phyloP scores from a whole-genome alignment of 1,140 invertebrate species.

The Grapholita molesta region DNA sequence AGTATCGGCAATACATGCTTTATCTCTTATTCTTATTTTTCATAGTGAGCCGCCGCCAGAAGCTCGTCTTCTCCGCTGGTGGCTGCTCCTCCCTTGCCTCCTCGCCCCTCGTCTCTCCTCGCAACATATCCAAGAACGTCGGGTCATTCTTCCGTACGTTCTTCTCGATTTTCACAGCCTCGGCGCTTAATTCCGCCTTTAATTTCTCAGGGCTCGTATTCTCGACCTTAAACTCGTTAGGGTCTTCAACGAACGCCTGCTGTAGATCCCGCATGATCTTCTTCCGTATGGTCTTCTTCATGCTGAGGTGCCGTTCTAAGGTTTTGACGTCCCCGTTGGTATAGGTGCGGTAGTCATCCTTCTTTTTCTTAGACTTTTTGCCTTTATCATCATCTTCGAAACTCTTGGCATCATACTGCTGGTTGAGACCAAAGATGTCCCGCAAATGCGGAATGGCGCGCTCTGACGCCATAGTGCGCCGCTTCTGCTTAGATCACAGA shows the following conservation, averaged over 20 bases:
- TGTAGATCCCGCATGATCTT: conserved; percentile 91
- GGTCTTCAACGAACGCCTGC: conserved; percentile 86
- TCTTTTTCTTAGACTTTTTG: conserved; percentile 80
- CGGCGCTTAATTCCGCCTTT: conserved; percentile 83
- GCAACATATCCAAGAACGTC: conserved; percentile 85
- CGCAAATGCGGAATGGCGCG: conserved; percentile 83
- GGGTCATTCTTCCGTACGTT: conserved; percentile 81
- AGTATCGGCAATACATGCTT: conserved; percentile 32
- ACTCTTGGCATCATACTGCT: conserved; percentile 60
- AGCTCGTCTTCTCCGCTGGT: conserved; percentile 82
- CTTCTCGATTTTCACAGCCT: conserved; percentile 83
- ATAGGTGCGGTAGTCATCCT: conserved; percentile 81
- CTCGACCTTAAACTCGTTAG: conserved; percentile 84
- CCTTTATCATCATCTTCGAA: conserved; percentile 78
- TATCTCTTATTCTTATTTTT: conserved; percentile 85
- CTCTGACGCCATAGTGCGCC: conserved; percentile 78
- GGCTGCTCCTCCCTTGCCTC: conserved; percentile 79
- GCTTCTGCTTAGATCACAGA: conserved; percentile 49
- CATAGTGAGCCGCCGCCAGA: conserved; percentile 86
- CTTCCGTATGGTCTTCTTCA: conserved; percentile 92
- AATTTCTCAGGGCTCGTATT: conserved; percentile 83
- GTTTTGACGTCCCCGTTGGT: conserved; percentile 86
- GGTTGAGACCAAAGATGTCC: conserved; percentile 83
- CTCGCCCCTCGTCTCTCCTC: conserved; percentile 78
- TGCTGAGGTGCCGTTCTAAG: conserved; percentile 88